phyloP scores from a whole-genome alignment of 2,888 invertebrate species.

The Morinoia aosen region DNA sequence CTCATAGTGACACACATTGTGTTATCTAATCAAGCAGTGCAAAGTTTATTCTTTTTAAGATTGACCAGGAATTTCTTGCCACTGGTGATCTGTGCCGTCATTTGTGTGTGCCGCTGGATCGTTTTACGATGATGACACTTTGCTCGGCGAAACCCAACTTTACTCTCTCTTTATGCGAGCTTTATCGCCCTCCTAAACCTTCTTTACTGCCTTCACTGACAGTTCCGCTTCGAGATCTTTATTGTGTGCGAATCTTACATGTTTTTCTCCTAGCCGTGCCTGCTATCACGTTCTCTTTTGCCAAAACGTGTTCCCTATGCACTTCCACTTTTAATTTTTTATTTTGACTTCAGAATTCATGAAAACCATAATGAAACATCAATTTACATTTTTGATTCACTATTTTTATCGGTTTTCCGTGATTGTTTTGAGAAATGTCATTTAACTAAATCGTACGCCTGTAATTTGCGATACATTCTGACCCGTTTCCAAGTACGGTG shows the following conservation, averaged over 20 bases:
- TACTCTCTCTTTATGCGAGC: constrained; percentile 49
- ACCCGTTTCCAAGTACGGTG: not conserved
- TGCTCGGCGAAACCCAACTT: constrained; percentile 32
- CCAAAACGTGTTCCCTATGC: not conserved
- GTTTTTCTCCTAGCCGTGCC: not conserved
- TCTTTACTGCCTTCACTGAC: constrained; percentile 32
- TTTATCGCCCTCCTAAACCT: constrained; percentile 32
- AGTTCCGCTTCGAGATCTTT: constrained; percentile 6
- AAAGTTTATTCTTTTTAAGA: not conserved
- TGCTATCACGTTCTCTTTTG: not conserved
- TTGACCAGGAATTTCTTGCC: not conserved
- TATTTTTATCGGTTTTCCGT: not conserved
- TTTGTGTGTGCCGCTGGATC: constrained; percentile 12
- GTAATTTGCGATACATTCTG: not conserved
- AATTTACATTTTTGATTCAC: not conserved
- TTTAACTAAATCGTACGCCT: not conserved
- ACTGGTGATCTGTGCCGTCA: constrained; percentile 29
- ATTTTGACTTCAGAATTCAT: not conserved
- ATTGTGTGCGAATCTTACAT: not conserved
- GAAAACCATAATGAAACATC: not conserved
- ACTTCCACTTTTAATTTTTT: not conserved
- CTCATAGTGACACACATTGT: not conserved
- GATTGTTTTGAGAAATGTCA: not conserved
- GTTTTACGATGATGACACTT: constrained; percentile 45
- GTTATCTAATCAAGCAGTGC: not conserved